Base-by-base conservation (phyloP, 1,140 invertebrate genomes). In the Drosophila repletoides region DNA sequence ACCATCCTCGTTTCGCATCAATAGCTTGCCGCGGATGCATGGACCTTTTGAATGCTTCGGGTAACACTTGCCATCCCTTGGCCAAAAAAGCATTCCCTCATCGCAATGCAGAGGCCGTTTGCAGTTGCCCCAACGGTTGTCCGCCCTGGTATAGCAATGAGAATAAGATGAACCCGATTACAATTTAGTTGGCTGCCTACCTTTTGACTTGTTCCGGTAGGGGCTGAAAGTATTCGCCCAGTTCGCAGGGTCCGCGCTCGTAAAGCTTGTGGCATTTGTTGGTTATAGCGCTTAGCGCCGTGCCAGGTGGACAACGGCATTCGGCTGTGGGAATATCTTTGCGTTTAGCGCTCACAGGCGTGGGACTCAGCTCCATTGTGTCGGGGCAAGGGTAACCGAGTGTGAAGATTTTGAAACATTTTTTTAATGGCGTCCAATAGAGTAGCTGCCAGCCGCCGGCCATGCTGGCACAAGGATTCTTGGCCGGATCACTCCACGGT, bases 361-460 rank as follows among this genome's bases (percentile, higher is more conserved):
- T 91, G 1, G 95, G 95, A 58, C 93, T 94, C 3, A 97, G 84
- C 89, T 97, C 96, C 93, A 96, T 95, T 0, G 94, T 95, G 3
- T 95, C 94, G 3, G 95, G 95, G 90, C 95, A 96, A 0, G 95
- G 95, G 53, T 94, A 92, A 3, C 95, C 95, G 61, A 95, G 92
- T 92, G 95, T 91, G 83, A 96, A 97, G 89, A 97, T 96, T 88
- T 95, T 95, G 87, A 96, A 96, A 88, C 95, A 97, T 90, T 95
- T 94, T 60, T 94, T 94, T 79, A 97, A 94, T 0, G 92, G 91
- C 0, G 95, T 94, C 95, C 95, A 97, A 89, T 94, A 96, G 14
- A 97, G 91, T 65, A 96, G 92, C 74, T 96, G 95, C 96, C 96
- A 97, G 9, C 95, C 95, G 38, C 94, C 91, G 0, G 95, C 94